Percentiles rank a stretch among this genome's conserved stretches.
phyloP scores from a whole-genome alignment of 2,797 vertebrate species.

The Halcyon chelicuti region DNA sequence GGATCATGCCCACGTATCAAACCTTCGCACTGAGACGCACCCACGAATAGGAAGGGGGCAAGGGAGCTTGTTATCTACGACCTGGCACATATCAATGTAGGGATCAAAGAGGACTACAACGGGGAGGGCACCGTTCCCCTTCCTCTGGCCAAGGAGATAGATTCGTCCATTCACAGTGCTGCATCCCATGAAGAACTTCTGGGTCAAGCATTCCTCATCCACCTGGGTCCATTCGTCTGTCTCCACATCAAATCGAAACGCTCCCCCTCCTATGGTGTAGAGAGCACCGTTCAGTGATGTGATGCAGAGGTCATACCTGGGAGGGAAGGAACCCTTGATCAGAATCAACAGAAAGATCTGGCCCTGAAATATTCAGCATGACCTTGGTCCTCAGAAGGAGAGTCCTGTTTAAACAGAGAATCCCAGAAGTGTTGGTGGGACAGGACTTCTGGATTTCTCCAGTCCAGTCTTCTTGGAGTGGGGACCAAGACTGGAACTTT shows the following conservation, averaged over 20 bases:
- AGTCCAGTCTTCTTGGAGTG: not conserved
- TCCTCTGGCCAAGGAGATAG: conserved; percentile 87
- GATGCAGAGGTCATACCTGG: conserved; percentile 91
- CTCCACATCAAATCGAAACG: conserved; percentile 85
- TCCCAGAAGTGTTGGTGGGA: not conserved
- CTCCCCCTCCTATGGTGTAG: conserved; percentile 88
- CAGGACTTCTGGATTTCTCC: not conserved
- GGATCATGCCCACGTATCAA: not conserved
- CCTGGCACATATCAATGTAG: conserved; percentile 84
- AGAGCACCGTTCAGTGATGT: conserved; percentile 87
- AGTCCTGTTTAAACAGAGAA: not conserved
- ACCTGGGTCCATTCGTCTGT: conserved; percentile 88
- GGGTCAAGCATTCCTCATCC: conserved; percentile 82
- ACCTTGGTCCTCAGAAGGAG: not conserved
- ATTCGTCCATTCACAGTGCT: conserved; percentile 83
- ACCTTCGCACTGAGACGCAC: conserved; percentile 79
- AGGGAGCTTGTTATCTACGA: conserved; percentile 82
- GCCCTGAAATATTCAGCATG: not conserved
- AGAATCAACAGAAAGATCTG: not conserved
- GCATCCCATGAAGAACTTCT: conserved; percentile 90
- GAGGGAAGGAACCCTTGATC: not conserved
- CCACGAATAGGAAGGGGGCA: conserved; percentile 88
- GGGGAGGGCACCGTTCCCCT: conserved; percentile 78
- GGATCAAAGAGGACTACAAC: conserved; percentile 88
- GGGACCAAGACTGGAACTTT: not conserved